Base-by-base conservation (phyloP, 2,797 vertebrate species). In the Danio choprae region DNA sequence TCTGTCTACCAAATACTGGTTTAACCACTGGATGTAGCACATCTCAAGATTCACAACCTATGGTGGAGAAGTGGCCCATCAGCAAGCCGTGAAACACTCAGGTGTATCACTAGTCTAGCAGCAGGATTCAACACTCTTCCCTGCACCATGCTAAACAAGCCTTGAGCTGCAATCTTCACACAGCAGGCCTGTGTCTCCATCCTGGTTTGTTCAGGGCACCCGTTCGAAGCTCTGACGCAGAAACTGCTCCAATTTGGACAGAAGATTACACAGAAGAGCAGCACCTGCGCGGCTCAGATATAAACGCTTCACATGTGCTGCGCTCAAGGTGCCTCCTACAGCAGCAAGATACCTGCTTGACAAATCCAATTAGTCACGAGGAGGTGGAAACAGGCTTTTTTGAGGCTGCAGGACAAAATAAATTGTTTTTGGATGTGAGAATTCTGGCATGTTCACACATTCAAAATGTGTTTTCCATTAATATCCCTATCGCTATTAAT, bases 291-390 rank as follows among this genome's bases (percentile, higher is more conserved):
- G 55, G 29, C 53, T 43, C 82, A 64, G n/a, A 59, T 18, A 58
- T 48, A 53, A 80, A 48, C 4, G 7, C 41, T 58, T 68, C 51
- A 48, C 75, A 68, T 38, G 51, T 8, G 40, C 29, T 38, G 5
- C 18, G 46, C 36, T 59, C 38, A 48, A 55, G 64, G 15, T 58
- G 62, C 53, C 36, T 46, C 62, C 10, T 2, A 20, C 10, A 64
- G n/a, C 18, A 44, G 64, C 58, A 72, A 68, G 70, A 55, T 38
- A 38, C 40, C 10, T 51, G 20, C 62, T 64, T 71, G 62, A 64
- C 65, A 67, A 83, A 79, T 76, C 74, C 84, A 81, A 68, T 83
- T 83, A 85, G n/a, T 44, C 63, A 67, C 2, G 12, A 15, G 63
- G 16, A 48, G 41, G 15, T 15, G 60, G 12, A 77, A 69, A 69